Conservation (phyloP, 1,140 invertebrate species). For the Sweltsa coloradensis region DNA sequence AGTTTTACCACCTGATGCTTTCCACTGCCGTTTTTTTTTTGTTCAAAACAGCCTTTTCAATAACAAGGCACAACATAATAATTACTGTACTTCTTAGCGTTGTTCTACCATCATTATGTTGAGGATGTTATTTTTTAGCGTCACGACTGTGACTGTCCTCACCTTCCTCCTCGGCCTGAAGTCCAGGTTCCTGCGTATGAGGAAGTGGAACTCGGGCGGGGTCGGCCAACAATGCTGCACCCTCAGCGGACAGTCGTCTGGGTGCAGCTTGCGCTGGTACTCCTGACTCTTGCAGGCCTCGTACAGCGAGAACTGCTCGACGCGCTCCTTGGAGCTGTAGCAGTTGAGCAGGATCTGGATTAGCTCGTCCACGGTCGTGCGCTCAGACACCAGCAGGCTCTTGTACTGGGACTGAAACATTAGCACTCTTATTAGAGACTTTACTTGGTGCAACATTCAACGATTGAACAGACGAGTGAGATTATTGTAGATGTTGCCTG, state of each 20-base stretch:
- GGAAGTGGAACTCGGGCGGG: conserved; percentile 53
- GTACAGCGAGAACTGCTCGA: conserved; percentile 77
- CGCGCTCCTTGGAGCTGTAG: conserved; percentile 64
- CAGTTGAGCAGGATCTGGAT: conserved; percentile 74
- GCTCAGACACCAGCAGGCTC: conserved; percentile 75
- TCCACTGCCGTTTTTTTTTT: no score
- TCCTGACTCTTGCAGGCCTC: conserved; percentile 57
- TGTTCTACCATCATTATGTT: no score
- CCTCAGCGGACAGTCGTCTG: conserved; percentile 70
- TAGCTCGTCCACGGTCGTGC: conserved; percentile 80
- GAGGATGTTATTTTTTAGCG: no score
- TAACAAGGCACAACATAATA: no score
- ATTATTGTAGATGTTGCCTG: no score
- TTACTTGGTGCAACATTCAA: no score
- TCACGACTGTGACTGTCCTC: no score
- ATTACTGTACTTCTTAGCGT: no score
- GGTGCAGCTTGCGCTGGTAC: conserved; percentile 75
- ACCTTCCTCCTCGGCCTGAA: conserved; percentile 10
- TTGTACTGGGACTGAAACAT: conserved; percentile 72
- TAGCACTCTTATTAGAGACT: no score
- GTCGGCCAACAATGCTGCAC: conserved; percentile 64
- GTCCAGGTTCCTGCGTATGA: conserved; percentile 42
- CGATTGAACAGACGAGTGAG: no score
- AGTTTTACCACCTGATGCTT: no score
- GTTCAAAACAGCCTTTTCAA: no score